Evolutionary conservation across 2,797 vertebrate genomes (phyloP).

Genomic region (Trematomus bernacchii): DNA sequence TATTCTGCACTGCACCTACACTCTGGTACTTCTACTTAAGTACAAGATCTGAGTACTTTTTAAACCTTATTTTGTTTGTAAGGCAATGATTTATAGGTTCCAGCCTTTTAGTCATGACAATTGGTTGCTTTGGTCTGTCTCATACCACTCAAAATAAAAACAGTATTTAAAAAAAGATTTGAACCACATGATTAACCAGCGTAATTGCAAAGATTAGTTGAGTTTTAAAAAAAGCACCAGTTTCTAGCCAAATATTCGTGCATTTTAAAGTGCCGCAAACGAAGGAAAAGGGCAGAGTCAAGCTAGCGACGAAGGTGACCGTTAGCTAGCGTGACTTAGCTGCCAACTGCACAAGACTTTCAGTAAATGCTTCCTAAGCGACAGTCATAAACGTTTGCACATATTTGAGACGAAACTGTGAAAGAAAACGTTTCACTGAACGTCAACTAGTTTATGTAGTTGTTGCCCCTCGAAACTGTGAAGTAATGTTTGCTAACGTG

Average conservation of each 20-base stretch:
- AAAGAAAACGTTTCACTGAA: not conserved
- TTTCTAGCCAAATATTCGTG: too few species aligned
- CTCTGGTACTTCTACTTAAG: too few species aligned
- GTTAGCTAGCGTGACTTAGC: not conserved
- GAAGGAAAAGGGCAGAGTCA: too few species aligned
- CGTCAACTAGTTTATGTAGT: rapidly evolving
- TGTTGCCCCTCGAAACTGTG: not conserved
- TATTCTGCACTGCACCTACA: too few species aligned
- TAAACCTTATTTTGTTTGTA: too few species aligned
- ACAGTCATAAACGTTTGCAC: not conserved
- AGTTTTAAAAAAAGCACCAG: not conserved
- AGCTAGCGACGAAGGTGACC: not conserved
- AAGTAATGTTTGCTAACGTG: not conserved
- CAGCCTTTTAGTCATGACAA: not conserved
- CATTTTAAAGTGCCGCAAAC: too few species aligned
- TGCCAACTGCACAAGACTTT: not conserved
- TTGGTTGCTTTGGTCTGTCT: not conserved
- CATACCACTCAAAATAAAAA: too few species aligned
- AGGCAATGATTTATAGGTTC: not conserved
- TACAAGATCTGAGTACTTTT: too few species aligned
- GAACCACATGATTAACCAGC: not conserved
- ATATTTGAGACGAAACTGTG: not conserved
- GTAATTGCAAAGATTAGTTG: not conserved
- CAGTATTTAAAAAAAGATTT: too few species aligned
- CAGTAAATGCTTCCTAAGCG: not conserved